Percentiles rank a stretch among this genome's conserved stretches.
phyloP scores from a whole-genome alignment of 1,140 invertebrate species.

The Sitobion miscanthi region DNA sequence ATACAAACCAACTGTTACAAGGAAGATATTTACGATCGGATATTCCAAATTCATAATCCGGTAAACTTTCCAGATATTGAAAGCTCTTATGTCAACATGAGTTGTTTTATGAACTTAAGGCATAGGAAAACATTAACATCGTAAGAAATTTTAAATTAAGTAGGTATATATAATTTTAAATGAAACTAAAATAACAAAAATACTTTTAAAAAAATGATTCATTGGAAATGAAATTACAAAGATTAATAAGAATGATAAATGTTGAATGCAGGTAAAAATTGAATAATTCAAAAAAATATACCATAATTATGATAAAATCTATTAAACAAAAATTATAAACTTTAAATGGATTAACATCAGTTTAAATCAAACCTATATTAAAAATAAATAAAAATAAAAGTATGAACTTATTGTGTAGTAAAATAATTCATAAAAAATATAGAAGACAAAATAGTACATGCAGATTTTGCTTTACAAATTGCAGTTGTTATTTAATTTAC shows the following conservation, averaged over 20 bases:
- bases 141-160: too few relatives aligned
- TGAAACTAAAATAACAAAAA: background rate
- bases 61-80: too few relatives aligned
- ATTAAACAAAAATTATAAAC: constrained; percentile 30
- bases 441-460: constrained; percentile 32
- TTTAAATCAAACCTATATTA: background rate
- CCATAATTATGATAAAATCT: background rate
- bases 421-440: constrained; percentile 24
- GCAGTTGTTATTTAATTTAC: background rate
- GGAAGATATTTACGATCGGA: too few relatives aligned
- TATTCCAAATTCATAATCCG: too few relatives aligned
- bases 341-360: constrained; percentile 25
- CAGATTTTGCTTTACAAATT: background rate
- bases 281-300: background rate
- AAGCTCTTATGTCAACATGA: too few relatives aligned
- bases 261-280: background rate
- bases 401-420: background rate
- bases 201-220: background rate
- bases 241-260: background rate
- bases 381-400: constrained; percentile 1
- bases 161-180: too few relatives aligned
- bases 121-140: too few relatives aligned
- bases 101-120: too few relatives aligned
- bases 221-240: background rate
- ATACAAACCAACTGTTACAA: too few relatives aligned